A percentile compares a stretch with the other conserved stretches of the same genome.
These are phyloP conservation scores for Molossus alvarezi DNA, from an alignment of 2,797 vertebrate genomes.

Conservation along the genomic window DNA sequence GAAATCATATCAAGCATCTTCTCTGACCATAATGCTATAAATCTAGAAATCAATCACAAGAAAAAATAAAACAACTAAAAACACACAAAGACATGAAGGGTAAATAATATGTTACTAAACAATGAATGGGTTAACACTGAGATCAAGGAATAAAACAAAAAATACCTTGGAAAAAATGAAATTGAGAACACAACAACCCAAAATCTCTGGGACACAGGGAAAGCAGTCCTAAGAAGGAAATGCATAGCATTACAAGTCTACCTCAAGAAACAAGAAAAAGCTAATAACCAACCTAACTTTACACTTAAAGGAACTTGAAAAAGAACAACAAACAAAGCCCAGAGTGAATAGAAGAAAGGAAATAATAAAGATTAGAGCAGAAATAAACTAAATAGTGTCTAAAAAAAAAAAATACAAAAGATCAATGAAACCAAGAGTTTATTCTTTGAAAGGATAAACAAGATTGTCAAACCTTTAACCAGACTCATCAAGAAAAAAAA, in stretches of 20 bases:
- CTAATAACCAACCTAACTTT: neutral
- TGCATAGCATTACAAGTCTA: neutral
- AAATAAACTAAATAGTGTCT: neutral
- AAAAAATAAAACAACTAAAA: neutral
- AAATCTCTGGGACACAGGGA: neutral
- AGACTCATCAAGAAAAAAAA: neutral
- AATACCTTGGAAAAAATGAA: neutral
- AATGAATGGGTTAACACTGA: neutral
- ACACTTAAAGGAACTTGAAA: neutral
- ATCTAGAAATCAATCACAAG: neutral
- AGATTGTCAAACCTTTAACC: neutral
- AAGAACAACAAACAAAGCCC: neutral
- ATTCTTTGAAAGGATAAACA: neutral
- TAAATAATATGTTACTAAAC: neutral
- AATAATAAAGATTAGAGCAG: neutral
- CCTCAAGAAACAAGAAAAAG: neutral
- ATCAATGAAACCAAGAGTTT: neutral
- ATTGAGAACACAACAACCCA: neutral
- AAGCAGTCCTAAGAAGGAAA: neutral
- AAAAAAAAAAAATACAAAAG: neutral
- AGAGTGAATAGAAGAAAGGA: neutral
- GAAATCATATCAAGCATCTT: neutral
- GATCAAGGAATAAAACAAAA: neutral
- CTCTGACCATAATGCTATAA: neutral
- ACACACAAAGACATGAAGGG: neutral